These are phyloP conservation scores for Manis pentadactyla DNA, from an alignment of 2,797 vertebrate genomes.

Conservation along the genomic window DNA sequence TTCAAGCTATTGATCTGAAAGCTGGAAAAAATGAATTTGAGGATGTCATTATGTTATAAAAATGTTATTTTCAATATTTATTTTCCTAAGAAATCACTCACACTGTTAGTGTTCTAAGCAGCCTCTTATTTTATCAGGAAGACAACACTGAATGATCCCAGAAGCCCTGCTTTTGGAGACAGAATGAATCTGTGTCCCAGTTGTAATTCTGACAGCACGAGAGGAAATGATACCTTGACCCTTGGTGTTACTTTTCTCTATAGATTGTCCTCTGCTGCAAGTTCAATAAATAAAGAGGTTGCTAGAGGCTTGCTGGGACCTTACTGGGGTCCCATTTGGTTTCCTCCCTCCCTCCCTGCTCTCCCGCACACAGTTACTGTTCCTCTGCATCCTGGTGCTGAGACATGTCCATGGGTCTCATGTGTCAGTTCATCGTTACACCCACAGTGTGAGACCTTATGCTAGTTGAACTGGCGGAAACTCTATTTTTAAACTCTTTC, in stretches of 20 bases:
- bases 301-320: neutral
- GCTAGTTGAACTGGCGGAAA: neutral
- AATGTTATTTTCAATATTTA: neutral
- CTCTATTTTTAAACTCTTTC: neutral
- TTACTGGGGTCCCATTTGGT: neutral
- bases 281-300: neutral
- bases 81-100: neutral
- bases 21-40: neutral
- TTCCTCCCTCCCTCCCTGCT: neutral
- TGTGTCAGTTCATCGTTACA: neutral
- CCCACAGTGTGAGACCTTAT: neutral
- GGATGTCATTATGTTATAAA: neutral
- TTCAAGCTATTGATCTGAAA: neutral
- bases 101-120: neutral
- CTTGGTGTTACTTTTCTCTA: neutral
- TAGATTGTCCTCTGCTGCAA: neutral
- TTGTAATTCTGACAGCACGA: neutral
- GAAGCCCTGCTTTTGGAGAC: neutral
- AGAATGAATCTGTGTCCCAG: neutral
- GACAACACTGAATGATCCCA: neutral
- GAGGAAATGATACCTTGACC: neutral
- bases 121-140: neutral
- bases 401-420: neutral
- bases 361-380: neutral
- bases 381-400: neutral